Conservation (phyloP, 2,113 vertebrate species). For the Scartelaos histophorus region DNA sequence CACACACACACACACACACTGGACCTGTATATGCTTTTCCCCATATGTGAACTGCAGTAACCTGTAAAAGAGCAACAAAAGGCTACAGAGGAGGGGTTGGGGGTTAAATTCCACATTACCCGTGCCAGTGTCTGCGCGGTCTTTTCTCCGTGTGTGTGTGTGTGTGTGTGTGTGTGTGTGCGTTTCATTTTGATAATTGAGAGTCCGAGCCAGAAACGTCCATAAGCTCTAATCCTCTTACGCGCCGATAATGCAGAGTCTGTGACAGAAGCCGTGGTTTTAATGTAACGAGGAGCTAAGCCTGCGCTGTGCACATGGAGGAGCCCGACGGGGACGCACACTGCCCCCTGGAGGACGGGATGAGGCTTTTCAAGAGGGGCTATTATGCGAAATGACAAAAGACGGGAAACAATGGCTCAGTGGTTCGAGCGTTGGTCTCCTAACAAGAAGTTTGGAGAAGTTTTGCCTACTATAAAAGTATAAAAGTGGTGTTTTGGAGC, state of each 20-base stretch:
- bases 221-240: slow-evolving; percentile 82
- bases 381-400: too few relatives aligned
- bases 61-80: slow-evolving; percentile 45
- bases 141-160: slow-evolving; percentile 8
- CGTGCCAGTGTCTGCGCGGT: slow-evolving; percentile 61
- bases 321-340: slow-evolving; percentile 8
- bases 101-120: slow-evolving; percentile 35
- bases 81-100: slow-evolving; percentile 23
- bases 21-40: slow-evolving; percentile 31
- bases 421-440: too few relatives aligned
- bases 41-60: slow-evolving; percentile 49
- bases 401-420: too few relatives aligned
- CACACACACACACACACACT: slow-evolving; percentile 5
- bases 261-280: slow-evolving; percentile 77
- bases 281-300: slow-evolving; percentile 78
- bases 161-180: background rate
- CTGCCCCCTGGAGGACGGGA: slow-evolving; percentile 64
- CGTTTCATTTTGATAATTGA: slow-evolving; percentile 82
- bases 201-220: slow-evolving; percentile 72
- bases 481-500: too few relatives aligned
- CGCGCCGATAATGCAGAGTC: slow-evolving; percentile 77
- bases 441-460: too few relatives aligned
- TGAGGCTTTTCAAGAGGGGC: slow-evolving; percentile 18
- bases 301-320: slow-evolving; percentile 35
- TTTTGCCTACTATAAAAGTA: too few relatives aligned